These are phyloP conservation scores for Scrobipalpa atriplicella DNA, from an alignment of 2,888 invertebrate genomes.

Conservation along the genomic window DNA sequence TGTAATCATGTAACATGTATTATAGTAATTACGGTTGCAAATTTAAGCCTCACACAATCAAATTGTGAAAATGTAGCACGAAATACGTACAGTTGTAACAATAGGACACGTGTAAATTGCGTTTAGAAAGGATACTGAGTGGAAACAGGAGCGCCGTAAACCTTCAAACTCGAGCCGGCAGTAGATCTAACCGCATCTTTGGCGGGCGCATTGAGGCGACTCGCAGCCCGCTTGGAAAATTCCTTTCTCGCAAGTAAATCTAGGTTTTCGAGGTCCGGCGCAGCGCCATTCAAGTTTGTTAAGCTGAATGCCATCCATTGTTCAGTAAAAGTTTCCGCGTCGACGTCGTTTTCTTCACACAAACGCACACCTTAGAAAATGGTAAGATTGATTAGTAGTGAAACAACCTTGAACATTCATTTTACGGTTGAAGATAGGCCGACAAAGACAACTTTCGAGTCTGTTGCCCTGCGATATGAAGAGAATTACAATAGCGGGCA, in stretches of 20 bases:
- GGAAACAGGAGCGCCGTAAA: slow-evolving; percentile 60
- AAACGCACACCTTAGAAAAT: slow-evolving; percentile 83
- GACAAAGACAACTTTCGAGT: slow-evolving; percentile 1
- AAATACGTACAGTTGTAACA: neutral
- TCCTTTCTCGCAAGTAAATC: slow-evolving; percentile 85
- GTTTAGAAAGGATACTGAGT: slow-evolving; percentile 74
- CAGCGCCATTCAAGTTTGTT: slow-evolving; percentile 83
- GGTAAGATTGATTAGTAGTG: slow-evolving; percentile 47
- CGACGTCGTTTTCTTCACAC: slow-evolving; percentile 84
- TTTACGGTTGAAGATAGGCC: slow-evolving; percentile 37
- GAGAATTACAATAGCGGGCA: neutral
- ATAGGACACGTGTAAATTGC: slow-evolving; percentile 60
- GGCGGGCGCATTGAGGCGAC: slow-evolving; percentile 55
- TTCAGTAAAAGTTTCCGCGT: slow-evolving; percentile 87
- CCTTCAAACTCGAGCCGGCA: slow-evolving; percentile 69
- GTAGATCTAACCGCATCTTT: slow-evolving; percentile 62
- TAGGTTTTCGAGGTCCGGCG: slow-evolving; percentile 84
- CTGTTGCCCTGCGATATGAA: neutral
- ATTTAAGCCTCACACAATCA: neutral
- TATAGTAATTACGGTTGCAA: neutral
- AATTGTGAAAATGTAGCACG: neutral
- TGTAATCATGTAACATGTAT: slow-evolving; percentile 19
- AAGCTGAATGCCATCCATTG: slow-evolving; percentile 91
- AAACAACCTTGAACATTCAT: slow-evolving; percentile 78
- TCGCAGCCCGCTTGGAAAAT: slow-evolving; percentile 78